These are phyloP conservation scores for Lamprologus ornatipinnis DNA, from an alignment of 2,113 vertebrate genomes.

Conservation along the genomic window DNA sequence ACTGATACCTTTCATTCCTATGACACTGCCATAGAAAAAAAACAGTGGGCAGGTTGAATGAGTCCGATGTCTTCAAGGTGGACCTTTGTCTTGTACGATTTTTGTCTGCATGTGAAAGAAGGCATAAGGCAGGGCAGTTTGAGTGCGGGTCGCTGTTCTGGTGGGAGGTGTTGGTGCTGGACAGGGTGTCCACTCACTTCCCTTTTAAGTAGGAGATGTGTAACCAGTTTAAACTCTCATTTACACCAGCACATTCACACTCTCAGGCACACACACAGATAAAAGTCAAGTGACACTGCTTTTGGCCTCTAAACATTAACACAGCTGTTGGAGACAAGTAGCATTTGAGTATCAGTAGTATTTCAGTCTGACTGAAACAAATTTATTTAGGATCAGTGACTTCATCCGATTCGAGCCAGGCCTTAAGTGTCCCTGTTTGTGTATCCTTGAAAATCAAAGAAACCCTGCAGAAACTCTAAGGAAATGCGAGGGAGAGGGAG, in stretches of 20 bases:
- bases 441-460: background rate
- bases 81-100: background rate
- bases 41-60: background rate
- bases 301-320: background rate
- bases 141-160: background rate
- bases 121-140: background rate
- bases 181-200: background rate
- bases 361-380: background rate
- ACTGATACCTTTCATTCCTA: background rate
- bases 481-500: background rate
- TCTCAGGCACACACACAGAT: background rate
- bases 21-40: background rate
- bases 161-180: slow-evolving; percentile 3
- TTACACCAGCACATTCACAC: background rate
- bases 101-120: background rate
- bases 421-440: background rate
- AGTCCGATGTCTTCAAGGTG: background rate
- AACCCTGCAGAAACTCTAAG: background rate
- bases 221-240: background rate
- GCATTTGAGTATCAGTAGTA: background rate
- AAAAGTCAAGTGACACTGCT: background rate
- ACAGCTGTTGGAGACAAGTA: background rate
- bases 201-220: background rate
- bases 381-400: background rate
- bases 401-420: background rate